Base-by-base conservation (phyloP, 2,113 vertebrate species). In the Percina caprodes region DNA sequence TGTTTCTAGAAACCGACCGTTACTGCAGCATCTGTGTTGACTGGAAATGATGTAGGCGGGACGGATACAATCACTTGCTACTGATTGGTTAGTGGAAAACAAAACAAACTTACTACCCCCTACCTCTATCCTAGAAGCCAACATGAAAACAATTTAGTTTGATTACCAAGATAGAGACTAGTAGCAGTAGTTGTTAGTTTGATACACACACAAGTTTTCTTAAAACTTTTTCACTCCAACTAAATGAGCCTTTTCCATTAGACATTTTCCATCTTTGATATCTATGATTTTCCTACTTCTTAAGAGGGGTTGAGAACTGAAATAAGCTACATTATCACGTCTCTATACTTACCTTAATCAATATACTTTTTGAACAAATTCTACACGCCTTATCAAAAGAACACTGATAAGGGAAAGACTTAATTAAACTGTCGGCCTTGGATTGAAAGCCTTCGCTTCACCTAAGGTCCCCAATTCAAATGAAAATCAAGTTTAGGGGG, bases 401-500 rank as follows among this genome's bases (percentile, higher is more conserved):
- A 33, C 5, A 65, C 67, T 35, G 83, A 86, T 82, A 87, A 90
- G 60, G n/a, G 26, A 77, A 81, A 69, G 24, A 81, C 77, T 77
- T 70, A 83, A 86, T 90, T 80, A 61, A 88, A 84, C 59, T 1
- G 39, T 74, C 3, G 0, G 52, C 60, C 12, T 56, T 16, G 48
- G 83, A 89, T 82, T 84, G 59, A 91, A 87, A 90, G 42, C 68
- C 80, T 18, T 70, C 19, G 9, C 70, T 61, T 77, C 67, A 69
- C 72, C 74, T 75, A 24, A 60, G 61, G 82, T 80, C 79, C 55
- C 67, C 35, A 18, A 60, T 70, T 88, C 56, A 69, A 82, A 77
- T 1, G 11, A 80, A 89, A 91, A 92, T 89, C 82, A 79, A 66
- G 78, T 89, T 89, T 56, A 59, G 51, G 51, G 18, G 73, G 70